phyloP scores from a whole-genome alignment of 2,888 invertebrate species.

The Hypsopygia costalis region DNA sequence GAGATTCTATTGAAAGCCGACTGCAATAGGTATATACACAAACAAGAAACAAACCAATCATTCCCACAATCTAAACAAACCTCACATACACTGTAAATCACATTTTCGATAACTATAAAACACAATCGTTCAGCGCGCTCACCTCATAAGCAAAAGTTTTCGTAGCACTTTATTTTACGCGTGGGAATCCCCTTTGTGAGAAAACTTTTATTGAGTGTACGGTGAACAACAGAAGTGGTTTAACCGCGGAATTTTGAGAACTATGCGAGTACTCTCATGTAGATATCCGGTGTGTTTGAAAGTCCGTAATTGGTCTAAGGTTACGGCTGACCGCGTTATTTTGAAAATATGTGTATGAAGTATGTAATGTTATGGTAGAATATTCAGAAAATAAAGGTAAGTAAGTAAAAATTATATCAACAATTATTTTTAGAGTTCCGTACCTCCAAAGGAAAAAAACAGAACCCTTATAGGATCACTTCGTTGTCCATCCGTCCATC shows the following conservation, averaged over 20 bases:
- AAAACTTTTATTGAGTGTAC: slow-evolving; percentile 42
- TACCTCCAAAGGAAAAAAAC: too few species aligned
- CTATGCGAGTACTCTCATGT: neutral
- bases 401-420: too few species aligned
- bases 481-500: too few species aligned
- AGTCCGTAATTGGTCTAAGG: neutral
- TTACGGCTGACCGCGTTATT: too few species aligned
- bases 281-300: neutral
- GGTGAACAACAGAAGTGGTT: slow-evolving; percentile 14
- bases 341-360: too few species aligned
- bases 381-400: too few species aligned
- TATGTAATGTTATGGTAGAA: too few species aligned
- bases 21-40: too few species aligned
- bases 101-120: slow-evolving; percentile 12
- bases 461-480: too few species aligned
- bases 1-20: too few species aligned
- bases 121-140: slow-evolving; percentile 12
- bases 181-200: slow-evolving; percentile 19
- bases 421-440: too few species aligned
- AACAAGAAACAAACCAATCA: too few species aligned
- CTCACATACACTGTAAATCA: neutral
- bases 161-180: slow-evolving; percentile 18
- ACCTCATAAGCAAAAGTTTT: slow-evolving; percentile 19
- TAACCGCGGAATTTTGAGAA: slow-evolving; percentile 3
- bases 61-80: neutral